These are phyloP conservation scores for Neoniphon sammara DNA, from an alignment of 2,797 vertebrate species.

Conservation along the genomic window DNA sequence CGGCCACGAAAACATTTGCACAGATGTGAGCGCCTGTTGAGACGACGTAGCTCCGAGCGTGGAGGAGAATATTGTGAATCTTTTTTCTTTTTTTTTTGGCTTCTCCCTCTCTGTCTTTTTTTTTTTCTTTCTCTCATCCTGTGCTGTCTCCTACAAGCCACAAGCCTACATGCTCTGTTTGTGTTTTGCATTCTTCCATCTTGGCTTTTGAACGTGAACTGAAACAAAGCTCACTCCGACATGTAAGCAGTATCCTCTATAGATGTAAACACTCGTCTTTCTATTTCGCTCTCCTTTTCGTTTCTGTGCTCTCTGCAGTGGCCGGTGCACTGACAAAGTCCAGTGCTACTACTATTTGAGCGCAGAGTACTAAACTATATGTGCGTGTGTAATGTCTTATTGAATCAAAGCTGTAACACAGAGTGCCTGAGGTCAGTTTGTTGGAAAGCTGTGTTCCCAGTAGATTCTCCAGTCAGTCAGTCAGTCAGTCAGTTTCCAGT, in stretches of 20 bases:
- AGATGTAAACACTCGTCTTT: no score
- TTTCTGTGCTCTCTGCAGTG: slow-evolving; percentile 2
- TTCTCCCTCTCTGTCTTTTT: not conserved
- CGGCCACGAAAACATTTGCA: slow-evolving; percentile 64
- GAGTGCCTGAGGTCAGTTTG: slow-evolving; percentile 41
- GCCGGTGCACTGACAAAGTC: slow-evolving; percentile 42
- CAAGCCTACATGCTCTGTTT: not conserved
- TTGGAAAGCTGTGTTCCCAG: slow-evolving; percentile 4
- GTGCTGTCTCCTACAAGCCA: not conserved
- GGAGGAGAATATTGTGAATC: not conserved
- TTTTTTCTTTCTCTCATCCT: not conserved
- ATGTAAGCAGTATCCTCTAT: no score
- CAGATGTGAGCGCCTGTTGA: slow-evolving; percentile 66
- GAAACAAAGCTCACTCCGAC: not conserved
- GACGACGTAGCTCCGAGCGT: slow-evolving; percentile 12
- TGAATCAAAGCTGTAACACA: slow-evolving; percentile 59
- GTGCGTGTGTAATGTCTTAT: slow-evolving; percentile 45
- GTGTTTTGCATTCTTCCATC: not conserved
- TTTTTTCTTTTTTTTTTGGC: not conserved
- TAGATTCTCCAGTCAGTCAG: not conserved
- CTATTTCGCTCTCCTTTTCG: not conserved
- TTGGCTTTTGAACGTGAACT: no score
- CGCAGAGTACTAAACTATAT: slow-evolving; percentile 4
- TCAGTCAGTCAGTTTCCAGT: not conserved
- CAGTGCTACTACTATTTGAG: slow-evolving; percentile 8